A percentile compares a stretch with the other conserved stretches of the same genome.
Evolutionary conservation across 2,113 vertebrate species (phyloP).

Genomic region (Larimichthys polyactis): DNA sequence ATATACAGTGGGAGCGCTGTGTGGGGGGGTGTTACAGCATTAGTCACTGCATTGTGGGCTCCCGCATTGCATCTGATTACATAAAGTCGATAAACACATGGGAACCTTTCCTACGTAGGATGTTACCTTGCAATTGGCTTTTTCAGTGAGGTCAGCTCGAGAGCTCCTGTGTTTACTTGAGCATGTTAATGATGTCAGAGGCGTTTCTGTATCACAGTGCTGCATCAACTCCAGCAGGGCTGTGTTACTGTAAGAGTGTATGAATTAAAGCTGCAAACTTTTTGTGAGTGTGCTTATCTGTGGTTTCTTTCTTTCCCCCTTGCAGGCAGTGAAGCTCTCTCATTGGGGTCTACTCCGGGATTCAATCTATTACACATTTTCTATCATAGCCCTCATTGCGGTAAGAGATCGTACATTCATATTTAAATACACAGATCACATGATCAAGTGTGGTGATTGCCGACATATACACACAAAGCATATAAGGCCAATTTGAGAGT

Average conservation of each 20-base stretch:
- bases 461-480: not conserved
- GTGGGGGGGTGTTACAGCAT: conserved; percentile 44
- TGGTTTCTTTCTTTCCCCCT: not conserved
- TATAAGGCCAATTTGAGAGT: conserved; percentile 2
- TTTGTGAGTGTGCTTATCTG: conserved; percentile 8
- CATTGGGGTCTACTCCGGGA: conserved; percentile 93
- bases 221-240: conserved; percentile 6
- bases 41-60: conserved; percentile 55
- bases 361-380: conserved; percentile 91
- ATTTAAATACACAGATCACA: not conserved
- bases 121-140: conserved; percentile 24
- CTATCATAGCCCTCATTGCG: conserved; percentile 91
- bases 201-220: conserved; percentile 6
- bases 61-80: conserved; percentile 38
- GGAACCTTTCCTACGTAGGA: conserved; percentile 35
- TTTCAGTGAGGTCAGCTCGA: conserved; percentile 26
- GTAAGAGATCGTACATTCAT: conserved; percentile 82
- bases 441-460: not conserved
- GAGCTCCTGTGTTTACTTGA: conserved; percentile 44
- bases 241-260: conserved; percentile 5
- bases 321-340: conserved; percentile 91
- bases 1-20: conserved; percentile 8
- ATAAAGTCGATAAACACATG: conserved; percentile 51
- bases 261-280: conserved; percentile 4
- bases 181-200: conserved; percentile 49